Evolutionary conservation across 1,140 invertebrate species (phyloP), one percentile per base, ranked within the genome.

Genomic region (Nymphalis io): DNA sequence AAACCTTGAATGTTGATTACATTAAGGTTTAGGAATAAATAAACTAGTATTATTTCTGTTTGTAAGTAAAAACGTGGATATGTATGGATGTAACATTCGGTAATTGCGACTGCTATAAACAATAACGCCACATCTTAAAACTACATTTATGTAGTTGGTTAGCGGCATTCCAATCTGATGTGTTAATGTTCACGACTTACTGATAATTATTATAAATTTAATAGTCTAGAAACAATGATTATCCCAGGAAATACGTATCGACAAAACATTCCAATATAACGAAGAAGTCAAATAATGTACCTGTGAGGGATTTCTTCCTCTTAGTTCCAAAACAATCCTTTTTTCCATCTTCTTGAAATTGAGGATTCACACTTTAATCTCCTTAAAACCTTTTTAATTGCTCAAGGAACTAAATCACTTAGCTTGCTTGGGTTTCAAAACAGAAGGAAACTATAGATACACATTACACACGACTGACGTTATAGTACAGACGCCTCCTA

Each of bases 241-340:
- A 83, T 79, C 67, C 79, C 71, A 84, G 74, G 81, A 89, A 91
- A 91, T 90, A 89, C 82, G 87, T 92, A 92, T 92, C 88, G 90
- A 92, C 90, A 89, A 92, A 92, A 91, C 90, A 92, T 90, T 92
- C 85, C 85, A 83, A 82, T 85, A 82, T 72, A 86, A 81, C 76
- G 80, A 83, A 84, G 87, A 81, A 79, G 73, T 75, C 73, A 83
- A 79, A 80, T 79, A 81, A 92, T 95, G 95, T 94, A 98, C 97
- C 93, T 97, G 94, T 83, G 94, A 95, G 75, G 96, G 95, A 86
- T 94, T 95, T 87, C 94, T 95, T 88, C 97, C 96, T 80, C 96
- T 93, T 92, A 96, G 95, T 92, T 98, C 97, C 83, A 98, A 94
- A 83, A 96, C 95, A 93, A 98, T 95, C 92, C 97, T 94, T 87